Base-by-base conservation (phyloP, 2,888 invertebrate genomes). In the Oscheius sp. region DNA sequence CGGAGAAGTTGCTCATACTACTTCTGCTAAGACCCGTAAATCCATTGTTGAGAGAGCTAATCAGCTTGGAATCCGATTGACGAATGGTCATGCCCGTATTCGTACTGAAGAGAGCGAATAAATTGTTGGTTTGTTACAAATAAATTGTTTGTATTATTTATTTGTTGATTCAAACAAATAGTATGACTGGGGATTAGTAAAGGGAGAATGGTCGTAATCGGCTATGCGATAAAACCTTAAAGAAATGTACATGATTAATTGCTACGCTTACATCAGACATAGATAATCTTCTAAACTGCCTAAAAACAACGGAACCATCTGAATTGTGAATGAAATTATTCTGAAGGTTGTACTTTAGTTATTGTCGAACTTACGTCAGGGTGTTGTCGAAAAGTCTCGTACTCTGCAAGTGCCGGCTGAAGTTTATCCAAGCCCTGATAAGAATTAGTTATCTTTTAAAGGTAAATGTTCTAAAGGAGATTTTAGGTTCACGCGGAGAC, bases 31-130 rank as follows among this genome's bases (percentile, higher is more conserved):
- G 90, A 98, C 96, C 87, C 92, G 98, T 78, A 96, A 96, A 90
- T 90, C 90, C 3, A 97, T 99, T 81, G 96, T 97, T 10, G 96
- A 96, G 89, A 91, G 98, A 75, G 96, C 97, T 0, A 76, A 79
- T 53, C 94, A 95, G 88, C 90, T 98, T 75, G 93, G 94, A 76
- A 93, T 98, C 87, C 91, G 95, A 83, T 91, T 98, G 63, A 98
- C 97, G 75, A 99, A 99, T 89, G 93, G 93, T 63, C 92, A 94
- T 85, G 96, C 97, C 80, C 92, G 97, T 84, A 91, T 99, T 83
- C 92, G 97, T 86, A 95, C 95, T 86, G 97, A 98, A 90, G 98
- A 99, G 90, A 94, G 95, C 88, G 96, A 97, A 91, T 97, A 95
- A 92, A 82, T 71, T 37, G 74, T 71, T 74, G 78, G 76, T n/a